Base-by-base conservation (phyloP, 2,797 vertebrate species). In the Micropoecilia bifurca region DNA sequence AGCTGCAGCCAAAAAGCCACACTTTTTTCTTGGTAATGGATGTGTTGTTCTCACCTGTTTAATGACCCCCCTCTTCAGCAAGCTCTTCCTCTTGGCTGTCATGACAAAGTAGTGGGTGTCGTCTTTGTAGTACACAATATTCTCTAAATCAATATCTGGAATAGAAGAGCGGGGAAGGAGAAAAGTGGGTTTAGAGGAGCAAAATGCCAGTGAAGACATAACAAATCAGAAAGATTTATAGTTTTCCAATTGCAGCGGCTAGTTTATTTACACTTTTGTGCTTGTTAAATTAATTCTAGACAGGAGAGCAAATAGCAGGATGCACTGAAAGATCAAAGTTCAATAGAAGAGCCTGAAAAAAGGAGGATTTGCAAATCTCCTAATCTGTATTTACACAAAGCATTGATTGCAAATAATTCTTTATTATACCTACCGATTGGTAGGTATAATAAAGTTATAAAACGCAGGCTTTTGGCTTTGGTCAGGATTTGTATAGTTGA, bases 81-180 rank as follows among this genome's bases (percentile, higher is more conserved):
- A 92, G 83, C 98, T 98, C 77, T 97, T 96, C 90, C 98, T 99
- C 93, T 98, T 99, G 93, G 98, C 98, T 30, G 98, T 99, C 98
- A 99, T 99, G 89, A 99, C 98, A 20, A 99, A 99, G 87, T 99
- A 99, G 93, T 99, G 98, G 45, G 98, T 99, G 83, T 97, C 97
- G 0, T 99, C 98, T 94, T 97, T 99, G 91, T 99, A 99, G 96
- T 99, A 99, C 55, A 99, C 98, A 0, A 99, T 99, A 91, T 99
- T 99, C 90, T 99, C 98, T 92, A 99, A 81, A 93, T 99, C 98
- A 48, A 99, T 99, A 80, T 97, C 98, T 99, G 93, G 80, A 88
- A 78, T 2, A 18, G 68, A 68, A 66, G 7, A 76, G 71, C 3
- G 53, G 75, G 79, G 78, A 79, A 78, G 72, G 74, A 78, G 76